Percentiles rank a stretch among this genome's conserved stretches.
Evolutionary conservation across 2,797 vertebrate species (phyloP).

Genomic region (Ciconia nigra): DNA sequence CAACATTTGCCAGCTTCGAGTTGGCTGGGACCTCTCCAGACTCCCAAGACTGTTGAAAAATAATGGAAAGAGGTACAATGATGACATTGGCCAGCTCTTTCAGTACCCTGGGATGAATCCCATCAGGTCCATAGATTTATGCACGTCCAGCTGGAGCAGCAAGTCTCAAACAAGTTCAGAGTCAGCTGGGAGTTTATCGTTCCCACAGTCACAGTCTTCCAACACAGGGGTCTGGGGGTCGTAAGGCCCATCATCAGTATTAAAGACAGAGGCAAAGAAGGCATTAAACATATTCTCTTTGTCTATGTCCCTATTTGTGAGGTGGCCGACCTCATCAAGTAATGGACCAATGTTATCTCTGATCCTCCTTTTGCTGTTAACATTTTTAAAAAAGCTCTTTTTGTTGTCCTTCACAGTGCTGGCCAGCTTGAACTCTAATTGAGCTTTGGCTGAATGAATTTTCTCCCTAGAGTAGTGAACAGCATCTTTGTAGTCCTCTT

Average conservation of each 20-base stretch:
- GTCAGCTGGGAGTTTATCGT: not conserved
- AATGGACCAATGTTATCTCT: not conserved
- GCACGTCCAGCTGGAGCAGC: not conserved
- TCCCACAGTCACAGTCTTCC: not conserved
- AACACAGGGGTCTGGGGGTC: fast-evolving
- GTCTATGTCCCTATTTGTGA: not conserved
- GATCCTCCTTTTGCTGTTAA: not conserved
- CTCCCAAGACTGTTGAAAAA: not conserved
- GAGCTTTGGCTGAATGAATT: not conserved
- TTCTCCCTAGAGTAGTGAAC: not conserved
- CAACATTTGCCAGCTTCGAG: not conserved
- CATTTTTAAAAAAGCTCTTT: not conserved
- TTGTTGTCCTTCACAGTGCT: not conserved
- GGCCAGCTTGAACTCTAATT: not conserved
- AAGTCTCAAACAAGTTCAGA: not conserved
- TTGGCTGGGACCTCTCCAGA: not conserved
- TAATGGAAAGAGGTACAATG: not conserved
- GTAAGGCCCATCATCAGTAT: not conserved
- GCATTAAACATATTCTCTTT: not conserved
- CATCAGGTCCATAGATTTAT: not conserved
- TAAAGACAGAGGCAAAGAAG: not conserved
- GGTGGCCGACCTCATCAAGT: not conserved
- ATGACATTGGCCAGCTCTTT: not conserved
- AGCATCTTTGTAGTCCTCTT: not conserved
- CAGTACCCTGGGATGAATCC: not conserved